phyloP scores from a whole-genome alignment of 2,888 invertebrate species.

The Nomada flava region DNA sequence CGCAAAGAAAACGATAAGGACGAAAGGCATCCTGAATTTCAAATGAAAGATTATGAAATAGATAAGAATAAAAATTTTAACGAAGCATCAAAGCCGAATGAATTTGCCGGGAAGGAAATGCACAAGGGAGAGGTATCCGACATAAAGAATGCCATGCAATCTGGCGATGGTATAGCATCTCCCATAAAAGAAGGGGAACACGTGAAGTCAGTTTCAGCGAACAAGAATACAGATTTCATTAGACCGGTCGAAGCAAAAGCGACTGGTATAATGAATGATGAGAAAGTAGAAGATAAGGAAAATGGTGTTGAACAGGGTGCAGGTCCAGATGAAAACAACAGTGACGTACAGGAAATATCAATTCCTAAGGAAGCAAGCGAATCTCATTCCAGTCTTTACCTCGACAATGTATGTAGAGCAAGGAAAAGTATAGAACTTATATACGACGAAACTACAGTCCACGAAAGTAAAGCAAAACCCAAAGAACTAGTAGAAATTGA shows the following conservation, averaged over 20 bases:
- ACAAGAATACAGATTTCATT: neutral
- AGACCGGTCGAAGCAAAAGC: slow-evolving; percentile 5
- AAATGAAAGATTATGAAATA: slow-evolving; percentile 36
- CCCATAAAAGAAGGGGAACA: slow-evolving; percentile 24
- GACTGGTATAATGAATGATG: neutral
- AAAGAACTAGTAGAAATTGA: slow-evolving; percentile 78
- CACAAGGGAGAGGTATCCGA: slow-evolving; percentile 17
- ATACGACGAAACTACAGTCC: slow-evolving; percentile 70
- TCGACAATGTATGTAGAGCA: slow-evolving; percentile 55
- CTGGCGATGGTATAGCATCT: slow-evolving; percentile 8
- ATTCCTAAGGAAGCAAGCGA: slow-evolving; percentile 23
- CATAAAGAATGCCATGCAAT: neutral
- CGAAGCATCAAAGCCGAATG: slow-evolving; percentile 19
- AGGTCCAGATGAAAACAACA: neutral
- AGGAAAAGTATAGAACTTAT: slow-evolving; percentile 79
- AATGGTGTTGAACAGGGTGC: slow-evolving; percentile 23
- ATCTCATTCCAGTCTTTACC: slow-evolving; percentile 13
- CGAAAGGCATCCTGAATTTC: slow-evolving; percentile 28
- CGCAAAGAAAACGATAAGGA: slow-evolving; percentile 11
- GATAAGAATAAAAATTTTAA: slow-evolving; percentile 55
- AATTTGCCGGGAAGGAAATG: slow-evolving; percentile 23
- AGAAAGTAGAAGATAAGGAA: slow-evolving; percentile 23
- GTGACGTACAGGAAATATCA: slow-evolving; percentile 10
- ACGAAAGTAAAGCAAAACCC: slow-evolving; percentile 58
- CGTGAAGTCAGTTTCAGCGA: slow-evolving; percentile 11